Evolutionary conservation across 2,113 vertebrate species (phyloP).

Genomic region (Ancistrus triradiatus): DNA sequence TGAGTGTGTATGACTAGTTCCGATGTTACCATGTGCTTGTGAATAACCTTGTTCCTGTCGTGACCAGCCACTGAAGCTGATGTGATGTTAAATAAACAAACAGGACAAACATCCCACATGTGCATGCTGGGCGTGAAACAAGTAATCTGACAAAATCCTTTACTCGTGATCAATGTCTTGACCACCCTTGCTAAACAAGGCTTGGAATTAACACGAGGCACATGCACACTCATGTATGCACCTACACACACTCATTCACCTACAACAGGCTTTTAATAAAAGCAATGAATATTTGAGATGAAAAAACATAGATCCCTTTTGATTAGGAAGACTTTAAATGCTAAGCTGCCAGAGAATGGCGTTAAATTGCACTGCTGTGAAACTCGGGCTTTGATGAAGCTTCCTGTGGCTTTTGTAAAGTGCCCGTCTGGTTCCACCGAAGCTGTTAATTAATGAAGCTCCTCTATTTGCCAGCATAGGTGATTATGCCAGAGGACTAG

Average conservation of each 20-base stretch:
- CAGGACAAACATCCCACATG: too few relatives aligned
- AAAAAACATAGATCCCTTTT: slow-evolving; percentile 36
- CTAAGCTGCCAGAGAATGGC: slow-evolving; percentile 29
- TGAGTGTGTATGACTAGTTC: too few relatives aligned
- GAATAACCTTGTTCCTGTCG: too few relatives aligned
- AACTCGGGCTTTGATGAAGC: slow-evolving; percentile 42
- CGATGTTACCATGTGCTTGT: too few relatives aligned
- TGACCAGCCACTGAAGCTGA: too few relatives aligned
- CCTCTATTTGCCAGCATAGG: slow-evolving; percentile 44
- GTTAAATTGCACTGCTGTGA: slow-evolving; percentile 39
- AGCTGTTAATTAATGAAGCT: slow-evolving; percentile 50
- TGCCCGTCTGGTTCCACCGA: slow-evolving; percentile 44
- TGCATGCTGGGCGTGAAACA: too few relatives aligned
- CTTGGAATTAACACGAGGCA: too few relatives aligned
- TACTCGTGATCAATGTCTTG: too few relatives aligned
- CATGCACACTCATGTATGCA: slow-evolving; percentile 7
- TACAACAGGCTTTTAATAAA: slow-evolving; percentile 28
- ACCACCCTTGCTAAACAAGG: too few relatives aligned
- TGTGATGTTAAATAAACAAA: too few relatives aligned
- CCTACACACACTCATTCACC: slow-evolving; percentile 12
- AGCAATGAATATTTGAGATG: slow-evolving; percentile 17
- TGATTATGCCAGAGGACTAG: slow-evolving; percentile 32
- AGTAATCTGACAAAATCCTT: too few relatives aligned
- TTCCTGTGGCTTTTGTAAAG: slow-evolving; percentile 43
- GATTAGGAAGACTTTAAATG: slow-evolving; percentile 39